Evolutionary conservation across 2,888 invertebrate genomes (phyloP), one percentile per base, ranked within the genome.

Genomic region (Hypercompe scribonia): DNA sequence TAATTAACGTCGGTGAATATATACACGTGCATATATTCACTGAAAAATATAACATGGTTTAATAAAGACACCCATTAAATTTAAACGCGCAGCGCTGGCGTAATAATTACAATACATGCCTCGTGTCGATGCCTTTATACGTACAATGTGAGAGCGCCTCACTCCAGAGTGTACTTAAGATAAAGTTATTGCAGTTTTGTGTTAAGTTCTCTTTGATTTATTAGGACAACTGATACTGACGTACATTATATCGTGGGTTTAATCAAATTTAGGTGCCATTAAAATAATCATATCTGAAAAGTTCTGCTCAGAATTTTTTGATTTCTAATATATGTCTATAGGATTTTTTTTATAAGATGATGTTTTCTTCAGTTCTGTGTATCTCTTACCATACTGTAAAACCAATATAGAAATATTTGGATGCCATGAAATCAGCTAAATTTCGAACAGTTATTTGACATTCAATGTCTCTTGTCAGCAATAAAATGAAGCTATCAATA

Each of bases 81-180:
- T 79, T 79, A 71, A 81, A 74, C 67, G 72, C 75, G 71, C 70
- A 77, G 71, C 70, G 67, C 54, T 68, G 39, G 68, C 50, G 75
- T 72, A 77, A 76, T 83, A 74, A 82, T 81, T 82, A 83, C 73
- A 69, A 83, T 81, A 83, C 80, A 82, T 75, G 80, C 63, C 69
- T 74, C 72, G 65, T 68, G 67, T 64, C 65, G 75, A 39, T 71
- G 69, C 39, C 34, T 18, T 63, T 36, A 73, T 72, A 74, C 72
- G 78, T 76, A 74, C 69, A 34, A 50, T 33, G n/a, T 24, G n/a
- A 13, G 68, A 58, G 73, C 64, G 68, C 74, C 70, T 71, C 70
- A 66, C 33, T 28, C 65, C 33, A 67, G 42, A n/a, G 71, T 33
- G 58, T 75, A 74, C 72, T 71, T 33, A 64, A 46, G 64, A 70